Evolutionary conservation across 2,888 invertebrate species (phyloP).

Genomic region (Apodemia zela): DNA sequence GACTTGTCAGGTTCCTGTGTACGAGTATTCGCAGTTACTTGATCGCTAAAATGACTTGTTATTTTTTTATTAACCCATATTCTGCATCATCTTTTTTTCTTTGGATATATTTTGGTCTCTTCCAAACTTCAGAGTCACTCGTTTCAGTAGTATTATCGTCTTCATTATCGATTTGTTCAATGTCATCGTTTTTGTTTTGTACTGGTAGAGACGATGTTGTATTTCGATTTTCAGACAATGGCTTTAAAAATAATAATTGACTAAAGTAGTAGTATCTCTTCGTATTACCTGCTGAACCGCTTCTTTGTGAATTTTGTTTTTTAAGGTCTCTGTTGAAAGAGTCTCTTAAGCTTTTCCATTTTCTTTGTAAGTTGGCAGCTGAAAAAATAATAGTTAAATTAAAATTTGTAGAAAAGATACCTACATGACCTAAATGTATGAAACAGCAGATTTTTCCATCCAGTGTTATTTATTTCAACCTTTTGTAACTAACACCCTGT

Average conservation of each 20-base stretch:
- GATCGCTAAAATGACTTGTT: slow-evolving; percentile 32
- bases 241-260: slow-evolving; percentile 31
- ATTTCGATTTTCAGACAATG: no score
- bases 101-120: slow-evolving; percentile 30
- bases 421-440: background rate
- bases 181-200: slow-evolving; percentile 19
- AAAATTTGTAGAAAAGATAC: no score
- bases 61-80: slow-evolving; percentile 18
- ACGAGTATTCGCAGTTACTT: slow-evolving; percentile 31
- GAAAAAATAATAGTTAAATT: no score
- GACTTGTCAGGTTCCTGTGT: slow-evolving; percentile 34
- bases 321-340: slow-evolving; percentile 32
- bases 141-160: slow-evolving; percentile 15
- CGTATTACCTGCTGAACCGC: slow-evolving; percentile 12
- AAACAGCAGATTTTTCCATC: slow-evolving; percentile 5
- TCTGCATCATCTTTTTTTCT: slow-evolving; percentile 27
- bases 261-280: slow-evolving; percentile 26
- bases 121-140: slow-evolving; percentile 23
- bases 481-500: slow-evolving; percentile 13
- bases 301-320: slow-evolving; percentile 22
- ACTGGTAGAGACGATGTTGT: no score
- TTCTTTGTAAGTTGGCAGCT: no score
- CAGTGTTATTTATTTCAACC: slow-evolving; percentile 14
- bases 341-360: slow-evolving; percentile 32
- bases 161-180: slow-evolving; percentile 17